These are phyloP conservation scores for Mesoclemmys tuberculata DNA, from an alignment of 2,113 vertebrate species.

Conservation along the genomic window DNA sequence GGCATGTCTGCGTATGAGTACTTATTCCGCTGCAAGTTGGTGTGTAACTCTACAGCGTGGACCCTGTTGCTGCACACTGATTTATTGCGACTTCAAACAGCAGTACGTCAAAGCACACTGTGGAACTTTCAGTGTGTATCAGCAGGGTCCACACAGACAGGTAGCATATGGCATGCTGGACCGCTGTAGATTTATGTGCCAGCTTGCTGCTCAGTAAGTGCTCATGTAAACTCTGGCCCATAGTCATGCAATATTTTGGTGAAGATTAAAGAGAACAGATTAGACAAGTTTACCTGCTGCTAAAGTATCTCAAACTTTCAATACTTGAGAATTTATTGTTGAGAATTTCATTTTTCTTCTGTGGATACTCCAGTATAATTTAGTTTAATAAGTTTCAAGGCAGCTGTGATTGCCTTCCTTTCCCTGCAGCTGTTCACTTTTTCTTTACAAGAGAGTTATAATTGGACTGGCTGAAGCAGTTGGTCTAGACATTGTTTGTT, in stretches of 20 bases:
- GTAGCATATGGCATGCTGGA: background rate
- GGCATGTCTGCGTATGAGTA: background rate
- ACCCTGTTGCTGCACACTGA: background rate
- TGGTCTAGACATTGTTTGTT: constrained; percentile 33
- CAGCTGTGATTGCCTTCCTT: constrained; percentile 34
- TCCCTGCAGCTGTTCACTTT: constrained; percentile 60
- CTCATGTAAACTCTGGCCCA: background rate
- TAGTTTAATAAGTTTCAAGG: constrained; percentile 39
- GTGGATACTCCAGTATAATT: constrained; percentile 38
- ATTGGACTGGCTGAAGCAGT: constrained; percentile 44
- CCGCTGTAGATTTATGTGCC: background rate
- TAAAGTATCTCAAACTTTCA: background rate
- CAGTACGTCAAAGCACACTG: background rate
- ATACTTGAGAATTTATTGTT: background rate
- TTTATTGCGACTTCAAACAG: background rate
- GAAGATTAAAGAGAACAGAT: background rate
- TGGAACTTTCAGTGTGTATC: background rate
- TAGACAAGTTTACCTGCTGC: background rate
- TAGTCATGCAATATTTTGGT: background rate
- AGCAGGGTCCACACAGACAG: background rate
- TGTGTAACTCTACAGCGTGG: background rate
- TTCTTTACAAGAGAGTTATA: constrained; percentile 36
- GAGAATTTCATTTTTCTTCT: constrained; percentile 17
- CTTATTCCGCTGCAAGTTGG: background rate
- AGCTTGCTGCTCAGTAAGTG: background rate